Evolutionary conservation across 1,140 invertebrate species (phyloP).

Genomic region (Trinorchestia longiramus): DNA sequence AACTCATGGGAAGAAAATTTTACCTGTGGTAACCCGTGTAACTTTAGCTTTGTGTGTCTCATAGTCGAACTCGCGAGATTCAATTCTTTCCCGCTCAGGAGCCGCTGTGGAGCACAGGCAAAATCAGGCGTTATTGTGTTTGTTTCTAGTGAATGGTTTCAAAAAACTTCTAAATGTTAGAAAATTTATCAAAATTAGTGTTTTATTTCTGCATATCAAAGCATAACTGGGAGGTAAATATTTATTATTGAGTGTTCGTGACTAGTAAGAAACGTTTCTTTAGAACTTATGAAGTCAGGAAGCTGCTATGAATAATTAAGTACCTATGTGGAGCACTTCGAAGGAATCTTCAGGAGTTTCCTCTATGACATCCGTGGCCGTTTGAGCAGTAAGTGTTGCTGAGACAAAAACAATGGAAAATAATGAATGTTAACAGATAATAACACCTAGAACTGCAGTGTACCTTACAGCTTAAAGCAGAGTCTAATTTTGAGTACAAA

Average conservation of each 20-base stretch:
- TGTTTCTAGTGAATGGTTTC: not conserved
- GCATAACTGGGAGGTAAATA: not conserved
- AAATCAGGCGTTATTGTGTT: not conserved
- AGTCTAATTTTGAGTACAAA: not conserved
- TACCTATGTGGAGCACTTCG: conserved; percentile 37
- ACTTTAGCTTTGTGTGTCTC: conserved; percentile 56
- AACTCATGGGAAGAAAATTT: not conserved
- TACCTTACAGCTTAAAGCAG: not conserved
- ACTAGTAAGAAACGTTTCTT: not conserved
- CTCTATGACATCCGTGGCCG: conserved; percentile 2
- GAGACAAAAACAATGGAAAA: not conserved
- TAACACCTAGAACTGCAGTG: not conserved
- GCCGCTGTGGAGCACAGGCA: not conserved
- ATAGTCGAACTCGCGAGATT: conserved; percentile 2
- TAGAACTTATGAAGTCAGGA: not conserved
- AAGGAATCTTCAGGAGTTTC: conserved; percentile 23
- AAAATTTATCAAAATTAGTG: not conserved
- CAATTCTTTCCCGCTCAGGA: not conserved
- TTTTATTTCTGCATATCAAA: not conserved
- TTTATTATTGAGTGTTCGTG: not conserved
- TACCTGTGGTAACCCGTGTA: conserved; percentile 56
- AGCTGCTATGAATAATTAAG: not conserved
- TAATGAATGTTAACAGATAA: not conserved
- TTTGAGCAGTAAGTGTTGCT: not conserved
- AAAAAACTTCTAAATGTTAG: not conserved